Evolutionary conservation across 2,797 vertebrate genomes (phyloP).

Genomic region (Nyctalus aviator): DNA sequence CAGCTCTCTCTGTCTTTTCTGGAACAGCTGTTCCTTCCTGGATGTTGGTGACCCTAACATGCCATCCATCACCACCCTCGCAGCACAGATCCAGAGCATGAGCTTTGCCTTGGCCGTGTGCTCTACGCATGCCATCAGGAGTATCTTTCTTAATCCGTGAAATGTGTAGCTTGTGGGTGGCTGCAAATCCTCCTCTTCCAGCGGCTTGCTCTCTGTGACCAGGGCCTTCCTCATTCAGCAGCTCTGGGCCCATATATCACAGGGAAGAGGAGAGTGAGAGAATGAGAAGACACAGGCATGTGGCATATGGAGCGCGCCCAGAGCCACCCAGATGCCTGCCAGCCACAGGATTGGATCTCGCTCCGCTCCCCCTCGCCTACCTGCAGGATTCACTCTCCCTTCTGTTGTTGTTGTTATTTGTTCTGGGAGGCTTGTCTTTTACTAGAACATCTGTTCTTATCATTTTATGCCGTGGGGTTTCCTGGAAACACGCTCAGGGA

Average conservation of each 20-base stretch:
- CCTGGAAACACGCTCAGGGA: conserved; percentile 65
- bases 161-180: not conserved
- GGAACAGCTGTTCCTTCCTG: not conserved
- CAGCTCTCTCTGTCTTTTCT: not conserved
- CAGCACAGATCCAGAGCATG: not conserved
- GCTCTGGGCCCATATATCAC: not conserved
- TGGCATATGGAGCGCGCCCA: not conserved
- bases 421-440: conserved; percentile 48
- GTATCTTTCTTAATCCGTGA: not conserved
- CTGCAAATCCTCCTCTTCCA: not conserved
- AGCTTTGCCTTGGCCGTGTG: not conserved
- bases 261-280: not conserved
- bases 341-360: not conserved
- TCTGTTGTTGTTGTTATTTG: conserved; percentile 61
- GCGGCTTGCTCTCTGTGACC: not conserved
- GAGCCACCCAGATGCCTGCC: not conserved
- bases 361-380: not conserved
- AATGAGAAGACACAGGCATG: not conserved
- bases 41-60: not conserved
- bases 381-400: conserved; percentile 11
- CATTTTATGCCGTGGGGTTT: conserved; percentile 59
- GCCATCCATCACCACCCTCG: not conserved
- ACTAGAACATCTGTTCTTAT: conserved; percentile 65
- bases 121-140: not conserved
- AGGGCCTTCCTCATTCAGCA: not conserved